phyloP scores from a whole-genome alignment of 2,888 invertebrate genomes.

The Napeogenes inachia region DNA sequence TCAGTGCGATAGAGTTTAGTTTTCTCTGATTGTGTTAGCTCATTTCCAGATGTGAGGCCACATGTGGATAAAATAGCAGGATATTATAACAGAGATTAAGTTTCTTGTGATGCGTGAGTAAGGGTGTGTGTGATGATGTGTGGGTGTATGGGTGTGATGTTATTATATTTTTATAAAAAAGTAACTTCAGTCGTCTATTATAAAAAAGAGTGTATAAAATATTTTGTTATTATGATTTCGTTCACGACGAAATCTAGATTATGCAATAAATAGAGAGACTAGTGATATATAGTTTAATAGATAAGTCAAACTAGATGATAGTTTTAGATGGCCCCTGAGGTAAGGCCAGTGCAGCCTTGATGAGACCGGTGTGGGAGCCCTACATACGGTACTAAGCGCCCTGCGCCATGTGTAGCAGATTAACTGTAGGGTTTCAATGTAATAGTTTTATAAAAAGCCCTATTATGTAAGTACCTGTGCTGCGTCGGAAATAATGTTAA shows the following conservation, averaged over 20 bases:
- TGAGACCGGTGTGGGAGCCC: slow-evolving; percentile 3
- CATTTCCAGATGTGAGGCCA: slow-evolving; percentile 2
- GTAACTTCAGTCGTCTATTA: too few relatives aligned
- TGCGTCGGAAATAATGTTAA: slow-evolving; percentile 8
- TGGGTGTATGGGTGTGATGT: too few relatives aligned
- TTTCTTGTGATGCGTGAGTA: not conserved
- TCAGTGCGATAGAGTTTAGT: not conserved
- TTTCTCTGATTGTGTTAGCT: not conserved
- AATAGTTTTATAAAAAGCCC: slow-evolving; percentile 32
- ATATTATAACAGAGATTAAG: not conserved
- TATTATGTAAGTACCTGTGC: slow-evolving; percentile 10
- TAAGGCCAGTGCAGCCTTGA: not conserved
- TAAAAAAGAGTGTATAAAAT: too few relatives aligned
- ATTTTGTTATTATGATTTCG: too few relatives aligned
- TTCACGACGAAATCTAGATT: too few relatives aligned
- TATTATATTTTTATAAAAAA: too few relatives aligned
- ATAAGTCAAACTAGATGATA: too few relatives aligned
- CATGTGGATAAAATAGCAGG: slow-evolving; percentile 1
- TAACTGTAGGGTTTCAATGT: slow-evolving; percentile 29
- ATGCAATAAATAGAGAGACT: too few relatives aligned
- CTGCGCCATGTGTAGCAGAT: slow-evolving; percentile 23
- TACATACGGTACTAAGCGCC: not conserved
- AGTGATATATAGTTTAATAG: too few relatives aligned
- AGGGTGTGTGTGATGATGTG: slow-evolving; percentile 2
- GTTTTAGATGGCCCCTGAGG: too few relatives aligned